Conservation (phyloP, 2,797 vertebrate genomes). For the Lacerta agilis region DNA sequence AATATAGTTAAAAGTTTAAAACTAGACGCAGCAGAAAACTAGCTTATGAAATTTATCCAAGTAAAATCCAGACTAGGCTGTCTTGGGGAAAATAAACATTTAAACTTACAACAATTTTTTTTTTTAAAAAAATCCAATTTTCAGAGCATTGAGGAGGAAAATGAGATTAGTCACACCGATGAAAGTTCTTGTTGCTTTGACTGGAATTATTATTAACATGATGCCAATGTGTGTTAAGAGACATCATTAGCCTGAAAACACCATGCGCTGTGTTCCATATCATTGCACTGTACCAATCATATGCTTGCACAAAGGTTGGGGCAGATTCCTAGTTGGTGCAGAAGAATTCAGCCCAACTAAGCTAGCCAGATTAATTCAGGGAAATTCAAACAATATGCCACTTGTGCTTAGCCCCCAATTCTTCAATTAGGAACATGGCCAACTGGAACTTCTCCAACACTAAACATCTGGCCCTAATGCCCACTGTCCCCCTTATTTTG, state of each 20-base stretch:
- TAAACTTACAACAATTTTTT: constrained; percentile 81
- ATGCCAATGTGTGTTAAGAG: background rate
- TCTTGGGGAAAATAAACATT: constrained; percentile 99
- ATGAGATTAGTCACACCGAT: background rate
- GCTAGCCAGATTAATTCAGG: background rate
- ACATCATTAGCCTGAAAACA: background rate
- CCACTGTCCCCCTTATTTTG: background rate
- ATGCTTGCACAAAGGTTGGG: background rate
- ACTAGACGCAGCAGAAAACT: constrained; percentile 86
- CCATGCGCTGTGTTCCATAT: background rate
- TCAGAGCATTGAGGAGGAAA: background rate
- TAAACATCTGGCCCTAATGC: background rate
- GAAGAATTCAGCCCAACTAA: constrained; percentile 27
- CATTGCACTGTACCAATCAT: fast-evolving
- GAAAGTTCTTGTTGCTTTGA: background rate
- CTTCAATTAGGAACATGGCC: constrained; percentile 24
- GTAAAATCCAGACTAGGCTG: constrained; percentile 93
- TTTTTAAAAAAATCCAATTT: background rate
- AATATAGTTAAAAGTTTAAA: constrained; percentile 93
- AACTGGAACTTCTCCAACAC: background rate
- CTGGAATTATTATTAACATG: background rate
- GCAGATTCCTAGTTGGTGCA: background rate
- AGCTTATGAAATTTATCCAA: constrained; percentile 88
- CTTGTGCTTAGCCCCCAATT: constrained; percentile 22
- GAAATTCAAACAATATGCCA: background rate